Conservation (phyloP, 2,888 invertebrate species). For the Habroteleia sp. region DNA sequence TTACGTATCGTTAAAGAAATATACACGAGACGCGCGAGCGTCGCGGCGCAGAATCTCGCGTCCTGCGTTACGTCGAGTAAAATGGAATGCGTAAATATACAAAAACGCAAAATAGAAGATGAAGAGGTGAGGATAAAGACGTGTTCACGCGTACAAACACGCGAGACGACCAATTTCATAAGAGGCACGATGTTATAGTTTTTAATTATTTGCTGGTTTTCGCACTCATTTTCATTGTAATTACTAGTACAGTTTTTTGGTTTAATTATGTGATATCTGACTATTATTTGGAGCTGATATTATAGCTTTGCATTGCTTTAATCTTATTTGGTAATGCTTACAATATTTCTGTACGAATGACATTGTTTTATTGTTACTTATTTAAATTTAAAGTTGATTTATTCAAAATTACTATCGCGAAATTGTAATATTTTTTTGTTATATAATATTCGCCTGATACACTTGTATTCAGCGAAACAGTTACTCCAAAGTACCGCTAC, state of each 20-base stretch:
- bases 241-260: too few relatives aligned
- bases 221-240: conserved; percentile 8
- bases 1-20: conserved; percentile 76
- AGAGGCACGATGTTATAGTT: conserved; percentile 36
- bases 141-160: too few relatives aligned
- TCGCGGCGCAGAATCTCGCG: conserved; percentile 74
- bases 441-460: conserved; percentile 11
- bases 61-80: conserved; percentile 78
- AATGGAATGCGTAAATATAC: conserved; percentile 80
- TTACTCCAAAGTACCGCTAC: conserved; percentile 36
- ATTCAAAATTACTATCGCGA: too few relatives aligned
- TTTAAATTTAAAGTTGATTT: too few relatives aligned
- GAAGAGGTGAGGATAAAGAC: conserved; percentile 68
- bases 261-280: too few relatives aligned
- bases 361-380: too few relatives aligned
- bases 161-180: conserved; percentile 46
- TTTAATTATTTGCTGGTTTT: conserved; percentile 8
- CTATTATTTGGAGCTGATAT: too few relatives aligned
- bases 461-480: conserved; percentile 15
- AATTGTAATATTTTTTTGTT: conserved; percentile 38
- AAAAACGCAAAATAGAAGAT: conserved; percentile 64
- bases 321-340: too few relatives aligned
- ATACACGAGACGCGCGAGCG: conserved; percentile 79
- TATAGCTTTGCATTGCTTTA: too few relatives aligned
- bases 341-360: too few relatives aligned